Percentiles rank a stretch among this genome's conserved stretches.
phyloP scores from a whole-genome alignment of 2,113 vertebrate species.

The Phodopus roborovskii region DNA sequence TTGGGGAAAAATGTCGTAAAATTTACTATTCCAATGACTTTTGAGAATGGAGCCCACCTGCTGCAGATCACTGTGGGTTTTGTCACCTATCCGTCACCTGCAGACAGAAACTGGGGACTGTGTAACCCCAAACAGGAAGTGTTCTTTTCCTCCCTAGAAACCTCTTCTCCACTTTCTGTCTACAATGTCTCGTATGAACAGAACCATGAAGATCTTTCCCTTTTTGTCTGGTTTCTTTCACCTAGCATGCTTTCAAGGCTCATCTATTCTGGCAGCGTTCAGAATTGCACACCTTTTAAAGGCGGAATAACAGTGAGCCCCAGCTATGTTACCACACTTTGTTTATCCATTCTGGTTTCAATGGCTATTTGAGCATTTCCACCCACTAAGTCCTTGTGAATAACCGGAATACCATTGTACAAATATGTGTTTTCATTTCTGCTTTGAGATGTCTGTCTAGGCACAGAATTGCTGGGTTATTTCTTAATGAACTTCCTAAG shows the following conservation, averaged over 20 bases:
- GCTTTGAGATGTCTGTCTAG: neutral
- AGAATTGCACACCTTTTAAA: slow-evolving; percentile 26
- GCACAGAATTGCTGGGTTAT: neutral
- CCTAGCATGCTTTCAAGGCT: neutral
- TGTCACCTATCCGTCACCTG: neutral
- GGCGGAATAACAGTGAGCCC: neutral
- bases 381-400: neutral
- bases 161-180: neutral
- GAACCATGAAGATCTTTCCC: neutral
- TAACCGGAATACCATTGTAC: neutral
- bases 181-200: neutral
- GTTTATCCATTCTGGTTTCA: neutral
- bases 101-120: neutral
- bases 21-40: neutral
- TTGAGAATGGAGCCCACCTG: neutral
- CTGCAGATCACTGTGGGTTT: neutral
- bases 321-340: neutral
- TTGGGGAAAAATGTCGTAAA: neutral
- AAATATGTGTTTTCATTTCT: neutral
- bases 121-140: neutral
- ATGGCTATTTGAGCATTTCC: neutral
- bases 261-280: neutral
- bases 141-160: neutral
- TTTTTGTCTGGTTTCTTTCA: neutral
- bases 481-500: neutral